Conservation (phyloP, 2,797 vertebrate genomes). For the Silurus aristotelis region DNA sequence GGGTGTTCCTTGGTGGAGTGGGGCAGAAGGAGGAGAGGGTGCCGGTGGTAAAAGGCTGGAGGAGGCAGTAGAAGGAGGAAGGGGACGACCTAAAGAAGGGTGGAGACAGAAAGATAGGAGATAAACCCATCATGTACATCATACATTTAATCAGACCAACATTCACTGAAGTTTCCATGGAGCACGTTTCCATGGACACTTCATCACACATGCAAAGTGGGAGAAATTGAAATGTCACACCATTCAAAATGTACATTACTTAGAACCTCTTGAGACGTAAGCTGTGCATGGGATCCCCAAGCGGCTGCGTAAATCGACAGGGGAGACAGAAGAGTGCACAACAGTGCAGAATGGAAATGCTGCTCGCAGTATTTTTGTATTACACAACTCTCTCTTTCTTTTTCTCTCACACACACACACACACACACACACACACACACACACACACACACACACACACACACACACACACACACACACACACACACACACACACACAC, state of each 20-base stretch:
- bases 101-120: conserved; percentile 81
- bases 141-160: not conserved
- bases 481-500: conserved; percentile 25
- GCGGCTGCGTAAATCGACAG: conserved; percentile 18
- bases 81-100: conserved; percentile 92
- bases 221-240: conserved; percentile 20
- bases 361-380: conserved; percentile 43
- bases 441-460: conserved; percentile 34
- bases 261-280: not conserved
- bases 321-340: conserved; percentile 39
- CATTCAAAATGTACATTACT: conserved; percentile 18
- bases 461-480: conserved; percentile 21
- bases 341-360: conserved; percentile 41
- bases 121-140: conserved; percentile 57
- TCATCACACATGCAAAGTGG: not conserved
- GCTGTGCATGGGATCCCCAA: conserved; percentile 12
- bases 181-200: not conserved
- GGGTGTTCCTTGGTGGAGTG: conserved; percentile 88
- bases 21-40: conserved; percentile 85
- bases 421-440: conserved; percentile 21
- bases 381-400: conserved; percentile 7
- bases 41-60: conserved; percentile 90
- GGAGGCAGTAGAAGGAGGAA: conserved; percentile 96
- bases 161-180: not conserved
- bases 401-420: conserved; percentile 13